Conservation (phyloP, 1,140 invertebrate genomes). For the Drepana arcuata region DNA sequence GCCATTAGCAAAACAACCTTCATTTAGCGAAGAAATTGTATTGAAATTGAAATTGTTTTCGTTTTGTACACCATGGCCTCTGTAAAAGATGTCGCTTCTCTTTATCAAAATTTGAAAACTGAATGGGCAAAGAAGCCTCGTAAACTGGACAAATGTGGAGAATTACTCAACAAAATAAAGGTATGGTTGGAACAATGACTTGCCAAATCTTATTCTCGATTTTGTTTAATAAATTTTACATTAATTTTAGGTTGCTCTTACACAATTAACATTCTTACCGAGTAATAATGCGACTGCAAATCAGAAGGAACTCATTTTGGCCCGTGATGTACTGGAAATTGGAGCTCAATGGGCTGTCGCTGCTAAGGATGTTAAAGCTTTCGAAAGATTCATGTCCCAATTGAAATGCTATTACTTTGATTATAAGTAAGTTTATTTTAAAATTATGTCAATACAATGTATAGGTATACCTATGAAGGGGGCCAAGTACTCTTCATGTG, state of each 20-base stretch:
- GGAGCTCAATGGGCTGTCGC: slow-evolving; percentile 96
- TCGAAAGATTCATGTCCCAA: slow-evolving; percentile 97
- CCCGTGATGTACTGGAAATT: slow-evolving; percentile 94
- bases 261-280: slow-evolving; percentile 89
- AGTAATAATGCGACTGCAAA: slow-evolving; percentile 84
- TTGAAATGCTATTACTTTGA: slow-evolving; percentile 98
- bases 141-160: slow-evolving; percentile 81
- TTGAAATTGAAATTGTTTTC: background rate
- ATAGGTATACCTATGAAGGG: too few species aligned
- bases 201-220: slow-evolving; percentile 18
- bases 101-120: slow-evolving; percentile 82
- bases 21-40: background rate
- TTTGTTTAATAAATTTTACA: slow-evolving; percentile 11
- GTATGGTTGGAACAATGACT: slow-evolving; percentile 59
- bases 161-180: slow-evolving; percentile 82
- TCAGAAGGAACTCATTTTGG: slow-evolving; percentile 90
- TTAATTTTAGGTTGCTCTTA: slow-evolving; percentile 81
- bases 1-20: too few species aligned
- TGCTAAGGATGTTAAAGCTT: slow-evolving; percentile 92
- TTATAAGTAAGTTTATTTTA: slow-evolving; percentile 88
- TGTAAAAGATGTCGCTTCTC: slow-evolving; percentile 76
- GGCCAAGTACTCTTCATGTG: too few species aligned
- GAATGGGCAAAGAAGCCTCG: slow-evolving; percentile 80
- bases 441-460: too few species aligned
- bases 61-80: slow-evolving; percentile 67